These are phyloP conservation scores for Eucidaris tribuloides DNA, from an alignment of 35 echinoderm and acorn worm species.

Conservation along the genomic window DNA sequence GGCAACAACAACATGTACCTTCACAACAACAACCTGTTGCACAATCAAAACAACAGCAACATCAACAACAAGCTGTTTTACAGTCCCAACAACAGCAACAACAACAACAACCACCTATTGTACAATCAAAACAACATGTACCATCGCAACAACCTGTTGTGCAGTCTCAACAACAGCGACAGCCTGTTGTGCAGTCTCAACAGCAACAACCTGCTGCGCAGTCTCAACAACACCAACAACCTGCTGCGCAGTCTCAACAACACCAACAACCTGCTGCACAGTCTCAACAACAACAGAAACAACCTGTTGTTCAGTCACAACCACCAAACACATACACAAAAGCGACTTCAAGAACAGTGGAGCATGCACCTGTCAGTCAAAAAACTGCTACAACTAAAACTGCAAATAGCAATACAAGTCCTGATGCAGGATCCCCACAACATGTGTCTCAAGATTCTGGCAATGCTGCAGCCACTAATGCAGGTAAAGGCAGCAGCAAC, in stretches of 20 bases:
- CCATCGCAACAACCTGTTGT: background rate
- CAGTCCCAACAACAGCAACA: background rate
- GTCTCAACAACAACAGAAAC: background rate
- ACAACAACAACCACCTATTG: background rate
- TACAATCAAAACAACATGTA: background rate
- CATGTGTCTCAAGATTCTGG: too few relatives aligned
- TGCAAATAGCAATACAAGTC: background rate
- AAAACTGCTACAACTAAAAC: background rate
- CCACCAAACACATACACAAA: background rate
- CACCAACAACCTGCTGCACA: background rate
- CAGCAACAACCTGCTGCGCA: background rate
- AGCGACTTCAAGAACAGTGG: background rate
- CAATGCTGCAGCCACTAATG: too few relatives aligned
- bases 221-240: background rate
- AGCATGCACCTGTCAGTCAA: background rate
- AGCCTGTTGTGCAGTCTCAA: background rate
- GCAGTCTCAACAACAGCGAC: background rate
- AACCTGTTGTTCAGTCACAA: background rate
- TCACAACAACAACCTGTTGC: background rate
- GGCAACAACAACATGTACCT: background rate
- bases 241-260: background rate
- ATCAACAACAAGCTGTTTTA: background rate
- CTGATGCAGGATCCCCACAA: too few relatives aligned
- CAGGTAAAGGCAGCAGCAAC: too few relatives aligned
- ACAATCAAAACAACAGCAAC: conserved; percentile 3